A percentile compares a stretch with the other conserved stretches of the same genome.
These are phyloP conservation scores for Glossosoma conforme DNA, from an alignment of 1,140 invertebrate species.

Conservation along the genomic window DNA sequence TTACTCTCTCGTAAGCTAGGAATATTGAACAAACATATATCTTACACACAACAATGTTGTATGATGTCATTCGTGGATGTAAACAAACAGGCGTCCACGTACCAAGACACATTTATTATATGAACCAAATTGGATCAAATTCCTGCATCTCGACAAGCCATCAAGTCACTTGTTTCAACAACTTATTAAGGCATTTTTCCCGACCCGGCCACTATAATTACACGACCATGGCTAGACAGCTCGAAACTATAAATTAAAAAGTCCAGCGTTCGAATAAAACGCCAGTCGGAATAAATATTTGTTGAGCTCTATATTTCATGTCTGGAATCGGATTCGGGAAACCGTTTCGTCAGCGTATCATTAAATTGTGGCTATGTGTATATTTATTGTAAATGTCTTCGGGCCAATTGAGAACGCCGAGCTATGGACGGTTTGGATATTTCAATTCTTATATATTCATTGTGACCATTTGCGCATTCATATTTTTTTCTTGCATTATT, in stretches of 20 bases:
- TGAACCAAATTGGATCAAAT: background rate
- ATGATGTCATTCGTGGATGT: background rate
- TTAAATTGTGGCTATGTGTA: constrained; percentile 17
- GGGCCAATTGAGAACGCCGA: too few relatives aligned
- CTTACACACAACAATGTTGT: background rate
- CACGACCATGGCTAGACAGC: constrained; percentile 11
- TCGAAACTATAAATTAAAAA: constrained; percentile 23
- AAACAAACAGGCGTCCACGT: background rate
- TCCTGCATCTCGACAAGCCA: constrained; percentile 15
- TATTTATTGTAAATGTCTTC: constrained; percentile 1
- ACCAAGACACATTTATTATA: background rate
- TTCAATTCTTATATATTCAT: too few relatives aligned
- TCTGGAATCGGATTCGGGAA: constrained; percentile 15
- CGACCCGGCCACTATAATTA: constrained; percentile 20
- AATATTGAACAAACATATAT: too few relatives aligned
- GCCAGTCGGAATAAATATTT: constrained; percentile 22
- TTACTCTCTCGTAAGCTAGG: too few relatives aligned
- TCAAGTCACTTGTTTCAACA: constrained; percentile 18
- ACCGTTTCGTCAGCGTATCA: constrained; percentile 18
- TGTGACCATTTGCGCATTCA: too few relatives aligned
- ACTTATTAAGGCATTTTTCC: constrained; percentile 24
- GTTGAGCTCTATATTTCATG: constrained; percentile 29
- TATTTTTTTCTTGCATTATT: too few relatives aligned
- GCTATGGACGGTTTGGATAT: too few relatives aligned
- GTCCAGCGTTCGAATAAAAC: constrained; percentile 12